Percentiles rank a stretch among this genome's conserved stretches.
These are phyloP conservation scores for Eretmochelys imbricata DNA, from an alignment of 2,113 vertebrate species.

Conservation along the genomic window DNA sequence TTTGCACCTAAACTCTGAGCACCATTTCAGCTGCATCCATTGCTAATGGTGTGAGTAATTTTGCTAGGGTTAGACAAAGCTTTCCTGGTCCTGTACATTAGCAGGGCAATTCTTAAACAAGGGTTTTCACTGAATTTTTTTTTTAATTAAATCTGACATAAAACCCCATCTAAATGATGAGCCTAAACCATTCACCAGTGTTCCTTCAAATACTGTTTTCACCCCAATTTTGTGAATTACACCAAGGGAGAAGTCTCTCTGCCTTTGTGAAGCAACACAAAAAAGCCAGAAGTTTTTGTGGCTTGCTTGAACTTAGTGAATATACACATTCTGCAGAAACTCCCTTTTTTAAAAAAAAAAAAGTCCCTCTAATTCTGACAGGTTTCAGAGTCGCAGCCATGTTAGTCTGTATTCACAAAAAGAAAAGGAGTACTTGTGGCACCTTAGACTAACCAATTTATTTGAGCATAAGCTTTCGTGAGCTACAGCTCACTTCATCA, in stretches of 20 bases:
- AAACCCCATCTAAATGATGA: neutral
- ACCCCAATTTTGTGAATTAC: constrained; percentile 16
- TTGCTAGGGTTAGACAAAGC: neutral
- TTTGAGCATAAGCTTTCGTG: too few species aligned
- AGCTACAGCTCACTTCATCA: too few species aligned
- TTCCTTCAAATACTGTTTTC: constrained; percentile 13
- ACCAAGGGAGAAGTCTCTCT: neutral
- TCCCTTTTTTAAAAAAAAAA: constrained; percentile 36
- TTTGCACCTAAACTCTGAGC: neutral
- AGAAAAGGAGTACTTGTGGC: too few species aligned
- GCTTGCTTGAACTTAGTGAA: constrained; percentile 41
- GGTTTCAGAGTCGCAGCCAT: too few species aligned
- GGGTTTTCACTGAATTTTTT: neutral
- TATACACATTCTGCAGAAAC: neutral
- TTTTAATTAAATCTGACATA: neutral
- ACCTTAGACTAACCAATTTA: too few species aligned
- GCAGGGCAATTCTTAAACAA: neutral
- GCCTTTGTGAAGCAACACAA: constrained; percentile 9
- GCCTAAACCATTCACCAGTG: constrained; percentile 36
- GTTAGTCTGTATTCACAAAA: too few species aligned
- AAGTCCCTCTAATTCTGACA: constrained; percentile 7
- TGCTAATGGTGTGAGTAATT: neutral
- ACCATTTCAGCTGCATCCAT: accelerated
- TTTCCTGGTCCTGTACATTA: neutral
- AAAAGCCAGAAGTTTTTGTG: neutral